Percentiles rank a stretch among this genome's conserved stretches.
phyloP scores from a whole-genome alignment of 1,140 invertebrate species.

The Spodoptera frugiperda region DNA sequence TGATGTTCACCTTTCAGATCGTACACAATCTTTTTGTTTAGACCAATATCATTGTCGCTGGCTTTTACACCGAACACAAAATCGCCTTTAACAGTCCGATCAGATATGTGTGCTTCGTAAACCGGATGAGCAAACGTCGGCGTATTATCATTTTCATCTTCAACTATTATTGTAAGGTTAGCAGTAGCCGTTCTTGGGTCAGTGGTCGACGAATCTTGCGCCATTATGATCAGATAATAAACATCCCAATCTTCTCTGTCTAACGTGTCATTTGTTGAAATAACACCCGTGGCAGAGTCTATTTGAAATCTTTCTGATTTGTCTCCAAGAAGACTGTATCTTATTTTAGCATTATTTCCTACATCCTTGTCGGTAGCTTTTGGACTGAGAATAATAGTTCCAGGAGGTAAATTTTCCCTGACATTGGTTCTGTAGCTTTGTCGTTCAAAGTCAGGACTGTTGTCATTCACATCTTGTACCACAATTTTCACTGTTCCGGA shows the following conservation, averaged over 20 bases:
- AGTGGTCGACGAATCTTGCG: conserved; percentile 94
- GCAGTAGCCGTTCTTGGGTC: conserved; percentile 92
- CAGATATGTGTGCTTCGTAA: conserved; percentile 93
- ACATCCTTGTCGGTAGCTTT: conserved; percentile 92
- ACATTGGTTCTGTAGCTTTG: conserved; percentile 92
- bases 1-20: conserved; percentile 92
- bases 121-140: conserved; percentile 91
- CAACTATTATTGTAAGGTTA: conserved; percentile 92
- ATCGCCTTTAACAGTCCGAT: conserved; percentile 90
- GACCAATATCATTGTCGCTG: conserved; percentile 91
- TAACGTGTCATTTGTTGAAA: conserved; percentile 90
- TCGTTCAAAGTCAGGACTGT: conserved; percentile 93
- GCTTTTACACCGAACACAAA: conserved; percentile 96
- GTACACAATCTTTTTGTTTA: conserved; percentile 93
- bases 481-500: conserved; percentile 94
- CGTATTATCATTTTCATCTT: conserved; percentile 95
- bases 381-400: conserved; percentile 91
- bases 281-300: conserved; percentile 91
- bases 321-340: conserved; percentile 93
- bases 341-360: conserved; percentile 94
- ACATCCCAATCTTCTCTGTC: conserved; percentile 92
- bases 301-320: conserved; percentile 92
- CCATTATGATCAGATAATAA: conserved; percentile 94
- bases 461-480: conserved; percentile 97
- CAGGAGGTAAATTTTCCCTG: conserved; percentile 91